Conservation (phyloP, 2,797 vertebrate genomes). For the Lophura swinhoii region DNA sequence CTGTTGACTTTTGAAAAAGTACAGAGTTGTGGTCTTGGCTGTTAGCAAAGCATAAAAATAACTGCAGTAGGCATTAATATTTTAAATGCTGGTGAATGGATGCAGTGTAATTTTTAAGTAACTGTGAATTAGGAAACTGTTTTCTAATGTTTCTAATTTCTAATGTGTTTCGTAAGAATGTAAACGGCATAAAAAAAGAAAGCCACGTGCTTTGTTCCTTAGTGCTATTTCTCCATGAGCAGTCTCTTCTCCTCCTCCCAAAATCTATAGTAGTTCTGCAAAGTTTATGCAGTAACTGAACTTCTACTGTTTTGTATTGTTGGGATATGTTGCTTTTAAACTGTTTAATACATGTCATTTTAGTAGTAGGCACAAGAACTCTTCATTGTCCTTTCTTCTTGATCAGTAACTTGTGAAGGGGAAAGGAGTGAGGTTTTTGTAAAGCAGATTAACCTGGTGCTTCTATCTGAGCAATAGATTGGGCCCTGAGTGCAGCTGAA, state of each 20-base stretch:
- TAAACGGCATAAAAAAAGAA: neutral
- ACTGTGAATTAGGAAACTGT: neutral
- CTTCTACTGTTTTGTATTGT: neutral
- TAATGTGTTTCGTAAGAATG: neutral
- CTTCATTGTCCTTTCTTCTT: neutral
- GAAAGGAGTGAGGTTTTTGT: neutral
- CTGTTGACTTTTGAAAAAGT: neutral
- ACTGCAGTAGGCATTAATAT: neutral
- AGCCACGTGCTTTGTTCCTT: neutral
- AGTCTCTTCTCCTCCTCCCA: constrained; percentile 26
- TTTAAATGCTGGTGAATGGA: neutral
- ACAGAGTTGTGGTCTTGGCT: neutral
- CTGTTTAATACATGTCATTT: neutral
- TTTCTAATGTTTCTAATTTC: neutral
- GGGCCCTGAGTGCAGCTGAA: neutral
- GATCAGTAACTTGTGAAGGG: neutral
- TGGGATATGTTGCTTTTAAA: constrained; percentile 17
- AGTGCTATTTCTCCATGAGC: constrained; percentile 10
- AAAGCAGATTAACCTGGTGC: neutral
- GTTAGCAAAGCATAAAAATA: neutral
- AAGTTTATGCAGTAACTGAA: neutral
- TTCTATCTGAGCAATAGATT: neutral
- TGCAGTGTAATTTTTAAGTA: neutral
- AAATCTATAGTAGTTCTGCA: neutral
- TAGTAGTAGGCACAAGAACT: neutral